Conservation (phyloP, 2,113 vertebrate species). For the Lucifuga dentata region DNA sequence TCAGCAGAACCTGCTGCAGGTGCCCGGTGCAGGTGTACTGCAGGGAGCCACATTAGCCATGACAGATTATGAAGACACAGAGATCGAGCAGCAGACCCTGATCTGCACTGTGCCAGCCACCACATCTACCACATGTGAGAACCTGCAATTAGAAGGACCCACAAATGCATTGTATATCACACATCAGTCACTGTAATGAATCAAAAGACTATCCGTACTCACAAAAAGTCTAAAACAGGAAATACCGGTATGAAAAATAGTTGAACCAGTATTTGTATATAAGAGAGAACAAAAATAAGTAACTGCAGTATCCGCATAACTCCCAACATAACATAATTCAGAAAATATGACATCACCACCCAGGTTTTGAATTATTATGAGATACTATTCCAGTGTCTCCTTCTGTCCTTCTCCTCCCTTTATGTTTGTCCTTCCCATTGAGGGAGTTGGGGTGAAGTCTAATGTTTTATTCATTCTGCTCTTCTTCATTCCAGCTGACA, state of each 20-base stretch:
- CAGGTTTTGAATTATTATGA: conserved; percentile 43
- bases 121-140: conserved; percentile 89
- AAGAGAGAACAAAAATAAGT: neutral
- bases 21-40: conserved; percentile 82
- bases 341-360: conserved; percentile 32
- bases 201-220: neutral
- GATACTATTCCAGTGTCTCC: conserved; percentile 1
- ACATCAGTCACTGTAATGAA: conserved; percentile 1
- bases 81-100: conserved; percentile 85
- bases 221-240: neutral
- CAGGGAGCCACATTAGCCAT: conserved; percentile 72
- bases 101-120: conserved; percentile 82
- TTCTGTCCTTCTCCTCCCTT: conserved; percentile 6
- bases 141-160: conserved; percentile 11
- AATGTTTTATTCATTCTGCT: conserved; percentile 44
- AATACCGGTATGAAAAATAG: conserved; percentile 10
- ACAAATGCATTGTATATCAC: neutral
- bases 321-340: conserved; percentile 53
- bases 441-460: conserved; percentile 7
- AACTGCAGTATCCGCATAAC: conserved; percentile 6
- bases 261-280: neutral
- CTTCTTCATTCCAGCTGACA: conserved; percentile 89
- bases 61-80: conserved; percentile 85
- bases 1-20: conserved; percentile 81
- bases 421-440: conserved; percentile 30